phyloP scores from a whole-genome alignment of 2,797 vertebrate species.

The Epinephelus malabaricus region DNA sequence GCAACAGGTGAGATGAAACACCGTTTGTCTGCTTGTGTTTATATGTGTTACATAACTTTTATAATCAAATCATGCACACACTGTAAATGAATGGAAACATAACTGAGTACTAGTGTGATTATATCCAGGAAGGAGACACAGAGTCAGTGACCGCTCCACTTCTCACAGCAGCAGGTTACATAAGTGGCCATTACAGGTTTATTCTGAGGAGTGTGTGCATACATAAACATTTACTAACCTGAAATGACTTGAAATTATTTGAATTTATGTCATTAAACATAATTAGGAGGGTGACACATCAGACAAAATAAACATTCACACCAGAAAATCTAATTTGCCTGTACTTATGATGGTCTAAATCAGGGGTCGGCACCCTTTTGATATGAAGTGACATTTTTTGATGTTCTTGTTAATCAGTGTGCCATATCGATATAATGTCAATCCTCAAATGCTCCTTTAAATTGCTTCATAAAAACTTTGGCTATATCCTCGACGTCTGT shows the following conservation, averaged over 20 bases:
- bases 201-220: not conserved
- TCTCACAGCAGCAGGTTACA: conserved; percentile 15
- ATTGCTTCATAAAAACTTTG: too few species aligned
- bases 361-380: too few species aligned
- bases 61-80: conserved; percentile 1
- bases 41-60: not conserved
- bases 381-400: too few species aligned
- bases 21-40: not conserved
- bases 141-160: conserved; percentile 9
- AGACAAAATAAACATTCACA: not conserved
- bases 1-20: not conserved
- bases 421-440: too few species aligned
- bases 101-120: conserved; percentile 12
- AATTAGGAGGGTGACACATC: not conserved
- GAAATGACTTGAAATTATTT: not conserved
- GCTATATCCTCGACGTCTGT: too few species aligned
- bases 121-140: conserved; percentile 26
- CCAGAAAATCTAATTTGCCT: too few species aligned
- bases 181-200: not conserved
- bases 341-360: too few species aligned
- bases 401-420: too few species aligned
- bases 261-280: not conserved
- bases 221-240: not conserved
- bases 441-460: too few species aligned
- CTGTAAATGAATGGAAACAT: not conserved